Evolutionary conservation across 2,113 vertebrate species (phyloP), one percentile per base, ranked within the genome.

Genomic region (Orcinus orca): DNA sequence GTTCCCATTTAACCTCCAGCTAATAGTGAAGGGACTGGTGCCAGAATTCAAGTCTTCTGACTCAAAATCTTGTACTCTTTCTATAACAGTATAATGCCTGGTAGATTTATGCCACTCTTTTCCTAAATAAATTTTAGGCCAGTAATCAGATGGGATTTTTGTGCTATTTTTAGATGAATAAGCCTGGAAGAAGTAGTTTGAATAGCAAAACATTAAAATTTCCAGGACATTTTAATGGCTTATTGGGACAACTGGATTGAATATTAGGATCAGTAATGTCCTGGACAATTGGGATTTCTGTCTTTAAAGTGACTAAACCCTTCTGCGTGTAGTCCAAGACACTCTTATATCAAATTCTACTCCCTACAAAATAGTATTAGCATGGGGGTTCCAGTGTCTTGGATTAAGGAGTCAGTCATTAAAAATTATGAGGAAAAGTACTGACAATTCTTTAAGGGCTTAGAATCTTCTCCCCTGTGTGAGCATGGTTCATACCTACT

Each of bases 131-230:
- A 44, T 31, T 74, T 86, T 60, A 44, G 47, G 21, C 26, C 55
- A 65, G n/a, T 67, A 68, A 71, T 65, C 25, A 79, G 10, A 60
- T 76, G 21, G 15, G 74, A 71, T 50, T 77, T 50, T 87, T 84
- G 23, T 68, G 33, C 47, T 96, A 25, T 41, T 92, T 95, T 94
- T 73, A 85, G 71, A 84, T 73, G 5, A 4, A 44, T 33, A 29
- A 71, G 11, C 91, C 47, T 83, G n/a, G 67, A 65, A 81, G 31
- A 73, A 82, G 33, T 71, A 83, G 9, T 70, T 33, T 77, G 26
- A 93, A 68, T 26, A 76, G 0, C n/a, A 83, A 91, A 93, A 80
- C 21, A 58, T 73, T n/a, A 89, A 97, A 50, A 80, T 86, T 63
- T 83, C 31, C 21, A 71, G 31, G 33, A 53, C 33, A 79, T 88